A percentile compares a stretch with the other conserved stretches of the same genome.
phyloP scores from a whole-genome alignment of 2,113 vertebrate species.

The Argyrosomus japonicus region DNA sequence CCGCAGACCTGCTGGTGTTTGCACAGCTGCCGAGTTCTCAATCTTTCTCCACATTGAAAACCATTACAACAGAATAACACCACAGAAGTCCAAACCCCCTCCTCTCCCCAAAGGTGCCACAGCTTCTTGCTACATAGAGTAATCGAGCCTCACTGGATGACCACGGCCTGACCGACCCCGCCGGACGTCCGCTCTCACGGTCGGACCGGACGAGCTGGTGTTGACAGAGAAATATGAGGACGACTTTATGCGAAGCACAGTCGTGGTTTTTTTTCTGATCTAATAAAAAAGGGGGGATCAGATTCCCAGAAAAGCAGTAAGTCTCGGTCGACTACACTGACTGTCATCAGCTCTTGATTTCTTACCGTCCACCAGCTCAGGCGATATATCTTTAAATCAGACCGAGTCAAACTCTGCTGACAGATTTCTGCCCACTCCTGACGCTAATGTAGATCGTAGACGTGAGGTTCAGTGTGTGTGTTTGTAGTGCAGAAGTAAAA shows the following conservation, averaged over 20 bases:
- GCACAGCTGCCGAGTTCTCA: slow-evolving; percentile 75
- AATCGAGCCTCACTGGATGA: slow-evolving; percentile 47
- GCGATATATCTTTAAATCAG: slow-evolving; percentile 35
- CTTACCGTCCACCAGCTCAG: slow-evolving; percentile 39
- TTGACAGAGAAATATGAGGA: slow-evolving; percentile 75
- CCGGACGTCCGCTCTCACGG: slow-evolving; percentile 64
- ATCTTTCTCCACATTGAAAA: slow-evolving; percentile 43
- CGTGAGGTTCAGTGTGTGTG: background rate
- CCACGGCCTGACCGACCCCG: slow-evolving; percentile 48
- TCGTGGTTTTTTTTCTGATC: slow-evolving; percentile 33
- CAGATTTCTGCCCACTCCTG: slow-evolving; percentile 4
- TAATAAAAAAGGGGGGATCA: slow-evolving; percentile 50
- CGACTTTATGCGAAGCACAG: slow-evolving; percentile 34
- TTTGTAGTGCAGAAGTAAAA: background rate
- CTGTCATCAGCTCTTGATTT: slow-evolving; percentile 66
- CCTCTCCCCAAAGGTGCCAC: slow-evolving; percentile 41
- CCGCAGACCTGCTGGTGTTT: slow-evolving; percentile 70
- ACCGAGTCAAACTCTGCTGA: slow-evolving; percentile 34
- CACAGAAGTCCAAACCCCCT: slow-evolving; percentile 23
- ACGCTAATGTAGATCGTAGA: background rate
- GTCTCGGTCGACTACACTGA: slow-evolving; percentile 56
- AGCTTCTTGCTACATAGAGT: slow-evolving; percentile 29
- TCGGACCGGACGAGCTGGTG: slow-evolving; percentile 50
- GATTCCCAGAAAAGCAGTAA: slow-evolving; percentile 58
- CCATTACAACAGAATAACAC: slow-evolving; percentile 63